Percentiles rank a stretch among this genome's conserved stretches.
Conservation (phyloP, 2,113 vertebrate species). For the Natator depressus region DNA sequence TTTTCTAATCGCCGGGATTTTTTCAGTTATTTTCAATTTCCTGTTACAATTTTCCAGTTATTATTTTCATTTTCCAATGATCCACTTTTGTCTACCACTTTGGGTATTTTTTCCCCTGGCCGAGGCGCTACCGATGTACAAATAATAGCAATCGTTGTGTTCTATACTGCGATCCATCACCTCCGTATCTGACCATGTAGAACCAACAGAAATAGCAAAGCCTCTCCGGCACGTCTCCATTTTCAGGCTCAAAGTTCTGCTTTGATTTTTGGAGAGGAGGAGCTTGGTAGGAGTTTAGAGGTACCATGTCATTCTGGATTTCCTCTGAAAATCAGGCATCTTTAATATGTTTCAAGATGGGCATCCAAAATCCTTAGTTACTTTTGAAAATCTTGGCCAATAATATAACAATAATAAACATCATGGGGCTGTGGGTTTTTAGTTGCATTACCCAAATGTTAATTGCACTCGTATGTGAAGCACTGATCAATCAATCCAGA, state of each 20-base stretch:
- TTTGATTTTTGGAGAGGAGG: neutral
- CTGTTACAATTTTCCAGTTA: neutral
- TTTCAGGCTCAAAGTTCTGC: neutral
- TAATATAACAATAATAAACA: neutral
- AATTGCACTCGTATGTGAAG: neutral
- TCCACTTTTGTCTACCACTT: neutral
- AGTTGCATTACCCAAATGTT: neutral
- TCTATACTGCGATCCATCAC: neutral
- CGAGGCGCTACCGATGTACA: neutral
- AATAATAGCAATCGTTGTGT: neutral
- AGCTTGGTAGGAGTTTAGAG: neutral
- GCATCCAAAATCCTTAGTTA: neutral
- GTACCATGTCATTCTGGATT: neutral
- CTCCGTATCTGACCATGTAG: neutral
- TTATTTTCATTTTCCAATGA: neutral
- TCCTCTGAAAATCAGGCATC: neutral
- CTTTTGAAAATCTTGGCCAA: neutral
- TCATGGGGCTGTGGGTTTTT: neutral
- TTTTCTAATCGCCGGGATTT: neutral
- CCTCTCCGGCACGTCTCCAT: neutral
- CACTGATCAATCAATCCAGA: rapidly evolving
- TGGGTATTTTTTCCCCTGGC: neutral
- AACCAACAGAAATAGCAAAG: neutral
- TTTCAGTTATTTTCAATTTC: neutral
- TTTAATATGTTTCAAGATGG: neutral